Conservation (phyloP, 2,888 invertebrate species). For the Ferdinandea cuprea region DNA sequence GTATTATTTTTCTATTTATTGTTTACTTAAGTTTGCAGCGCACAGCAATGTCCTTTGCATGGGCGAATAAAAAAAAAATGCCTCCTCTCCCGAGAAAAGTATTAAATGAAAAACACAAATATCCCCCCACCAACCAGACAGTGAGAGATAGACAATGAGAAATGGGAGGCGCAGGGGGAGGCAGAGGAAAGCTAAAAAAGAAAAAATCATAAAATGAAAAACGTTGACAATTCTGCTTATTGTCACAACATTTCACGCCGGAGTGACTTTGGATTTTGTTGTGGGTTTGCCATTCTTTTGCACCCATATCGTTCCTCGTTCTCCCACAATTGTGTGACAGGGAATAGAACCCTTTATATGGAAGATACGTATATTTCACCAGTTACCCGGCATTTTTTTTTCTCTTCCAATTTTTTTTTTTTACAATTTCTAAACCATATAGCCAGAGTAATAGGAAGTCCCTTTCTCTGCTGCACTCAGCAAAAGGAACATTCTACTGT, state of each 20-base stretch:
- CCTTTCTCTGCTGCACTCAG: conserved; percentile 3
- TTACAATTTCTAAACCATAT: conserved; percentile 46
- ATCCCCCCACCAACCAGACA: conserved; percentile 22
- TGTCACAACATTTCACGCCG: conserved; percentile 74
- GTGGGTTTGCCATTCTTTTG: conserved; percentile 28
- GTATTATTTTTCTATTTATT: conserved; percentile 53
- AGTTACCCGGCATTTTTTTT: no score
- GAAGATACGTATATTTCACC: conserved; percentile 35
- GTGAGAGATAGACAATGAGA: conserved; percentile 21
- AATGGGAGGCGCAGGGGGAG: no score
- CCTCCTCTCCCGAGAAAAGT: conserved; percentile 40
- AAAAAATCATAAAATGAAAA: conserved; percentile 61
- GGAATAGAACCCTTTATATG: conserved; percentile 61
- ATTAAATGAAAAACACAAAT: conserved; percentile 67
- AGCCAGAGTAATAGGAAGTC: conserved; percentile 48
- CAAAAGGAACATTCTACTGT: conserved; percentile 50
- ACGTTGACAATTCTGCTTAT: conserved; percentile 75
- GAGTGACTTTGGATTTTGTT: conserved; percentile 68
- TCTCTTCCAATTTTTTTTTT: no score
- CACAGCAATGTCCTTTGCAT: conserved; percentile 47
- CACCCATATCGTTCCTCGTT: conserved; percentile 42
- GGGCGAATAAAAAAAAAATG: no score
- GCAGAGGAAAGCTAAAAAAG: background rate
- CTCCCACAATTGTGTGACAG: conserved; percentile 53
- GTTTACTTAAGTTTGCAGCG: conserved; percentile 53